Percentiles rank a stretch among this genome's conserved stretches.
phyloP scores from a whole-genome alignment of 1,140 invertebrate species.

The Schlechtendalia chinensis region DNA sequence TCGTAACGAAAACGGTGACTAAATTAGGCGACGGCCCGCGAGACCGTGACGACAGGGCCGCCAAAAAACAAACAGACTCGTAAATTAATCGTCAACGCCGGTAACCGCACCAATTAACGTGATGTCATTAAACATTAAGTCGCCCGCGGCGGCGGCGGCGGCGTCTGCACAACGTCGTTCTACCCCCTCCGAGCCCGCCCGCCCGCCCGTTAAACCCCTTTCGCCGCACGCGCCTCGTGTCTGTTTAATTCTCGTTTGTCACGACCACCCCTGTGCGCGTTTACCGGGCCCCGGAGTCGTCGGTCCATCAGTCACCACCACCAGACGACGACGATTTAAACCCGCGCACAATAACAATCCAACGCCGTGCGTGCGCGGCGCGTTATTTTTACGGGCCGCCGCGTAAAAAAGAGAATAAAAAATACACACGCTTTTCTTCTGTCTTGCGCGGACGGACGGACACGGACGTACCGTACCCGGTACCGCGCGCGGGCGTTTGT shows the following conservation, averaged over 20 bases:
- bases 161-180: neutral
- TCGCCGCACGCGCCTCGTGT: neutral
- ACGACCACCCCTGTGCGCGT: too few species aligned
- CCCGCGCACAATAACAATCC: too few species aligned
- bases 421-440: too few species aligned
- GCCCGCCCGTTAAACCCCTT: too few species aligned
- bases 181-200: too few species aligned
- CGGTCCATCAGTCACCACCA: constrained; percentile 32
- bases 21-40: constrained; percentile 9
- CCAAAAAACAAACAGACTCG: constrained; percentile 43
- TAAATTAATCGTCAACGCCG: constrained; percentile 48
- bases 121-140: constrained; percentile 49
- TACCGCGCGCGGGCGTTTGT: constrained; percentile 26
- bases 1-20: constrained; percentile 4
- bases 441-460: neutral
- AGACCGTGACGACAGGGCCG: neutral
- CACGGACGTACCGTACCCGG: constrained; percentile 27
- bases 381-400: too few species aligned
- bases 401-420: too few species aligned
- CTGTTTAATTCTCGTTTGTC: constrained; percentile 42
- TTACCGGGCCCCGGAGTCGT: too few species aligned
- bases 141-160: neutral
- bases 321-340: too few species aligned
- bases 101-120: constrained; percentile 49
- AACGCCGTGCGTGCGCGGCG: neutral